These are phyloP conservation scores for Tenthredo scrophulariae DNA, from an alignment of 2,888 invertebrate species.

Conservation along the genomic window DNA sequence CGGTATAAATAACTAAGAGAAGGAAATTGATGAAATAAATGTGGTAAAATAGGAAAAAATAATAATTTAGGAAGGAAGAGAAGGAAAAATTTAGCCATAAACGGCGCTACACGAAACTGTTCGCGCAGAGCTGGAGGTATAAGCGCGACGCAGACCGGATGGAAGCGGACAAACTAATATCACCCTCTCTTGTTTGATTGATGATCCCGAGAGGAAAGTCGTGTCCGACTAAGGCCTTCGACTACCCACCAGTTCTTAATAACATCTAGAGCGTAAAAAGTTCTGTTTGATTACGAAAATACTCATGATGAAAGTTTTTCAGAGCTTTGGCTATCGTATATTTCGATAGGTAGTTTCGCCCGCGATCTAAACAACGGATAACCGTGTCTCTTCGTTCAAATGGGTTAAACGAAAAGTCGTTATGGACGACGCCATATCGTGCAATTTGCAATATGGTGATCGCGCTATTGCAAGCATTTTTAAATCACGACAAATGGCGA, in stretches of 20 bases:
- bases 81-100: neutral
- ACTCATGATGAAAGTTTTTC: conserved; percentile 13
- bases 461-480: conserved; percentile 29
- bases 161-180: conserved; percentile 36
- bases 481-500: conserved; percentile 40
- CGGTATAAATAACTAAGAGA: neutral
- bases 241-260: neutral
- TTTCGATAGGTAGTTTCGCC: neutral
- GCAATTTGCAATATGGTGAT: conserved; percentile 56
- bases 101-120: neutral
- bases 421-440: conserved; percentile 56
- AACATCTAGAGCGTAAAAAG: neutral
- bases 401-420: conserved; percentile 56
- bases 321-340: neutral
- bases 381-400: conserved; percentile 43
- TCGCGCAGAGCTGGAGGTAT: neutral
- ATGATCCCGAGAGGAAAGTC: conserved; percentile 44
- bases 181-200: conserved; percentile 44
- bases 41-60: neutral
- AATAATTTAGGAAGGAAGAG: neutral
- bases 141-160: conserved; percentile 27
- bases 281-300: neutral
- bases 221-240: conserved; percentile 21
- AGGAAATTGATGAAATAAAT: neutral
- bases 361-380: neutral